Evolutionary conservation across 2,113 vertebrate genomes (phyloP).

Genomic region (Nicator chloris): DNA sequence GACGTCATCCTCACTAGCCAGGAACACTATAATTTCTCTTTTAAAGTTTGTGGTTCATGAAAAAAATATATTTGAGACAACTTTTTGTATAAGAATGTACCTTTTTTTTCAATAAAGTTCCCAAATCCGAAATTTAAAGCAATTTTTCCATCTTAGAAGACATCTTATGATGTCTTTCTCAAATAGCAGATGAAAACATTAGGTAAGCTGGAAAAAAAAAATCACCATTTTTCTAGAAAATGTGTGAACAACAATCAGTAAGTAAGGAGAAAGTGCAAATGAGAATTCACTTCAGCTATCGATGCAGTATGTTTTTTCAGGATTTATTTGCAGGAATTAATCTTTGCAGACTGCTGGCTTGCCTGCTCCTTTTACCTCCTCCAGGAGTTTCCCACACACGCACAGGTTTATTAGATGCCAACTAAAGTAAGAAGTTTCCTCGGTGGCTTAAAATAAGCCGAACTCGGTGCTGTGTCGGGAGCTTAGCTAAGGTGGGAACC

Average conservation of each 20-base stretch:
- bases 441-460: background rate
- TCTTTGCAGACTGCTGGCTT: background rate
- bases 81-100: background rate
- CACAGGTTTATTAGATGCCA: background rate
- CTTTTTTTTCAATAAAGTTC: background rate
- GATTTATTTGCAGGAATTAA: background rate
- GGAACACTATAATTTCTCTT: background rate
- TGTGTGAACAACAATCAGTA: background rate
- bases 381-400: background rate
- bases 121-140: background rate
- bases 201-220: background rate
- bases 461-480: rapidly evolving
- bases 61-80: background rate
- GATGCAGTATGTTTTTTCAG: rapidly evolving
- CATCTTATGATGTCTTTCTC: background rate
- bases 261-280: background rate
- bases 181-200: background rate
- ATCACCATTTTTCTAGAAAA: background rate
- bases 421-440: background rate
- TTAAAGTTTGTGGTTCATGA: background rate
- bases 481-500: background rate
- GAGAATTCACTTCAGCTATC: background rate
- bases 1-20: background rate
- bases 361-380: background rate
- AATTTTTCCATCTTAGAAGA: background rate